phyloP scores from a whole-genome alignment of 2,888 invertebrate genomes.

The Mayetiola destructor region DNA sequence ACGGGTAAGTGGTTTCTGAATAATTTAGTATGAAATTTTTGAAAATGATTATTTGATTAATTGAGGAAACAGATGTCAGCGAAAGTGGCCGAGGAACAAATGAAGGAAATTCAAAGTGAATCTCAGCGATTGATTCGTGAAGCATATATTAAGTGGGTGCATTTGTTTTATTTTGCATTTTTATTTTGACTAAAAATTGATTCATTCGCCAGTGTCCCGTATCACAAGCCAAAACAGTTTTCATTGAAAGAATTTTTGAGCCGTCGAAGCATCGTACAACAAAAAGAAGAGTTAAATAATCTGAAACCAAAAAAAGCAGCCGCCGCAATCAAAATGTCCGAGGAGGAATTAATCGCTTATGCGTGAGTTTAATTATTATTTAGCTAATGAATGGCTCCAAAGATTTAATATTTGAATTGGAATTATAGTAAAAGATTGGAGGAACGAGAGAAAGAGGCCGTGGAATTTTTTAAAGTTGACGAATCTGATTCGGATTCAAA shows the following conservation, averaged over 20 bases:
- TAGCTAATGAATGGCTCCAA: background rate
- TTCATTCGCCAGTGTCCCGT: conserved; percentile 47
- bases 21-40: background rate
- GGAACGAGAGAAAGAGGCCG: conserved; percentile 57
- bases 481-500: conserved; percentile 20
- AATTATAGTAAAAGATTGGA: conserved; percentile 46
- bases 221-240: conserved; percentile 69
- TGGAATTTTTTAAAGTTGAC: conserved; percentile 55
- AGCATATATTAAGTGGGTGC: conserved; percentile 40
- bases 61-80: conserved; percentile 41
- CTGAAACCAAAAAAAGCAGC: conserved; percentile 35
- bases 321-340: conserved; percentile 49
- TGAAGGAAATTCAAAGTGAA: conserved; percentile 67
- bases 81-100: conserved; percentile 51
- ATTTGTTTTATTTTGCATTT: background rate
- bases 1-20: conserved; percentile 1
- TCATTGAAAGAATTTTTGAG: conserved; percentile 65
- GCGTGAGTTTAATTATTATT: conserved; percentile 40
- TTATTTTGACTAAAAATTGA: background rate
- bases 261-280: conserved; percentile 29
- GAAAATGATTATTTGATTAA: background rate
- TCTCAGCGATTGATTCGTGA: conserved; percentile 69
- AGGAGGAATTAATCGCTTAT: conserved; percentile 47
- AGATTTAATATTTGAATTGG: background rate
- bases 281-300: conserved; percentile 17